Base-by-base conservation (phyloP, 2,888 invertebrate species). In the Drosophila maculinotata region DNA sequence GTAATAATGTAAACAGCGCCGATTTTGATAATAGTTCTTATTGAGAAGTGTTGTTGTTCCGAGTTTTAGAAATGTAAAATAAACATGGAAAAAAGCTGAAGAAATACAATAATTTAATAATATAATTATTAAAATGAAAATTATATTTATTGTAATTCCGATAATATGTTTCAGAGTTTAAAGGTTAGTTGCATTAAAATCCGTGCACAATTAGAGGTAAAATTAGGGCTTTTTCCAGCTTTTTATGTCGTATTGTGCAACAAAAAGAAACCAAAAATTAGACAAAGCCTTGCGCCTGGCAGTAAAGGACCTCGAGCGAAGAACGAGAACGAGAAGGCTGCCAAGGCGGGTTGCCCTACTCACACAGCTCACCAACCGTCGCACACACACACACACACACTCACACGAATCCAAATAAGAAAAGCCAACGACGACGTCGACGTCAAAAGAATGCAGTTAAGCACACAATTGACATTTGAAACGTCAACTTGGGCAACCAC, bases 391-490 rank as follows among this genome's bases (percentile, higher is more conserved):
- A 14, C 12, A 44, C 38, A 57, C 28, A 30, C 57, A 45, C 42
- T 47, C 48, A 48, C 35, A 26, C 31, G 49, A 49, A 48, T 47
- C 68, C 75, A 73, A 79, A 82, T 81, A 85, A 82, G 81, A 74
- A 81, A 79, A 74, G 74, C 59, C 79, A 57, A 56, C 58, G 75
- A 33, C 62, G 75, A 60, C 69, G 67, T 48, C 47, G 53, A 26
- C 31, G 80, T 87, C 74, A 80, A 82, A 82, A 82, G 85, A 87
- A 85, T 85, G 86, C 85, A 85, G 85, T 85, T 85, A 85, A 85
- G 85, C 76, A 88, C 88, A 89, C 90, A 90, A 90, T 90, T 90
- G 90, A 90, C 88, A 88, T 90, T 88, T 89, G 83, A 89, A 89
- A 87, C 83, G 82, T 78, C 89, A 85, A 85, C 83, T 85, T 87